These are phyloP conservation scores for Peribatodes rhomboidaria DNA, from an alignment of 2,888 invertebrate genomes.

Conservation along the genomic window DNA sequence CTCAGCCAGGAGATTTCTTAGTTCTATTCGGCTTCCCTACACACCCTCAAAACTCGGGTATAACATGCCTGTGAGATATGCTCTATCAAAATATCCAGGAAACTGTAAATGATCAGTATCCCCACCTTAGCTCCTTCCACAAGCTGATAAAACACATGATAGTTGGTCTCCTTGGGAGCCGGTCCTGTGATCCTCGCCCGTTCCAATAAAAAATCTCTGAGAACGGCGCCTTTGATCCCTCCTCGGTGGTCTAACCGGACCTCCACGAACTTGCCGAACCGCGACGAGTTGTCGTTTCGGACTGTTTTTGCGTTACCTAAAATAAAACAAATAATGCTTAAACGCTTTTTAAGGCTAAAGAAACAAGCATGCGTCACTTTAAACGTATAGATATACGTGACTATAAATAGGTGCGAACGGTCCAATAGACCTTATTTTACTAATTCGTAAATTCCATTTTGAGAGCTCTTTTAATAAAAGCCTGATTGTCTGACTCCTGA, in stretches of 20 bases:
- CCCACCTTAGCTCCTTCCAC: constrained; percentile 93
- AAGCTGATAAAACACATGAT: constrained; percentile 96
- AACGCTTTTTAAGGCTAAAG: neutral
- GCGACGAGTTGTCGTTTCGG: constrained; percentile 96
- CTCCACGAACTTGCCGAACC: constrained; percentile 98
- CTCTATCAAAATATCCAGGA: neutral
- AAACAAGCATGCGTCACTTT: neutral
- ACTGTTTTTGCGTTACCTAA: constrained; percentile 97
- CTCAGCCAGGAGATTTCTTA: neutral
- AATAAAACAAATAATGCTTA: neutral
- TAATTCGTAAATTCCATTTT: no score
- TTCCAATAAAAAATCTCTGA: constrained; percentile 96
- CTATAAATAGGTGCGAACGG: no score
- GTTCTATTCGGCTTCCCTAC: neutral
- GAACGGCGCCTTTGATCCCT: constrained; percentile 96
- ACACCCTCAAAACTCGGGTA: neutral
- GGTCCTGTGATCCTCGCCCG: constrained; percentile 97
- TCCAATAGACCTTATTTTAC: no score
- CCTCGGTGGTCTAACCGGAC: constrained; percentile 95
- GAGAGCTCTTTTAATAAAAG: no score
- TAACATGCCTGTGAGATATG: no score
- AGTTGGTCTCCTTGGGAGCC: constrained; percentile 94
- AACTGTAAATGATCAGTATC: neutral
- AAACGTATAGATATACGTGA: neutral
- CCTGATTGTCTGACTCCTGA: no score